Conservation (phyloP, 2,113 vertebrate genomes). For the Phalacrocorax carbo region DNA sequence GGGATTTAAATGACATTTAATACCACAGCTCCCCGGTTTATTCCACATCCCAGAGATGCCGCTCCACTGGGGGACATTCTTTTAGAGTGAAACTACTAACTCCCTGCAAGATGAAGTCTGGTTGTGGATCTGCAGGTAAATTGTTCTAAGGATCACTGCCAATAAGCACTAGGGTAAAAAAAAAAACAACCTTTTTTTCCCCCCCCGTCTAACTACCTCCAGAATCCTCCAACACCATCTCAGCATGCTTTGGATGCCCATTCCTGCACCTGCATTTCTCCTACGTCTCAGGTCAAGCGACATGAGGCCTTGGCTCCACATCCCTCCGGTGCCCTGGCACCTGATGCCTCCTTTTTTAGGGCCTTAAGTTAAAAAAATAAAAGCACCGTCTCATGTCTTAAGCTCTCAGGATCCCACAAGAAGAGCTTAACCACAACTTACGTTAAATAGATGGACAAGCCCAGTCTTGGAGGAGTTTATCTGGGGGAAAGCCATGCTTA, state of each 20-base stretch:
- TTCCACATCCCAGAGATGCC: not conserved
- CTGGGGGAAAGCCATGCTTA: not conserved
- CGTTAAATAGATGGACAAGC: not conserved
- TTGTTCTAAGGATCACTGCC: not conserved
- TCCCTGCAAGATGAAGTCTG: not conserved
- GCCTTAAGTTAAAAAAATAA: not conserved
- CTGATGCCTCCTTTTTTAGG: not conserved
- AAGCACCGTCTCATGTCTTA: not conserved
- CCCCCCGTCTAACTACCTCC: not conserved
- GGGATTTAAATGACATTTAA: not conserved
- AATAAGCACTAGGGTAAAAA: not conserved
- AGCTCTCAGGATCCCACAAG: not conserved
- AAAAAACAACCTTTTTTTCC: not conserved
- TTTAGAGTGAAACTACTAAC: not conserved
- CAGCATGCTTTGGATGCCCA: not conserved
- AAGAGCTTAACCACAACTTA: not conserved
- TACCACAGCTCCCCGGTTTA: not conserved
- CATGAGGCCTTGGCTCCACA: not conserved
- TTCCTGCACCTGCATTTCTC: too few relatives aligned
- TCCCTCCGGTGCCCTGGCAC: not conserved
- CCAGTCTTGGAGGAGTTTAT: not conserved
- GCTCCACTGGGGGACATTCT: not conserved
- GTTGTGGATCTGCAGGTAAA: not conserved
- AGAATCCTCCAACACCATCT: not conserved
- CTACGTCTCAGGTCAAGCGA: not conserved